phyloP scores from a whole-genome alignment of 2,888 invertebrate genomes.

The Thera obeliscata region DNA sequence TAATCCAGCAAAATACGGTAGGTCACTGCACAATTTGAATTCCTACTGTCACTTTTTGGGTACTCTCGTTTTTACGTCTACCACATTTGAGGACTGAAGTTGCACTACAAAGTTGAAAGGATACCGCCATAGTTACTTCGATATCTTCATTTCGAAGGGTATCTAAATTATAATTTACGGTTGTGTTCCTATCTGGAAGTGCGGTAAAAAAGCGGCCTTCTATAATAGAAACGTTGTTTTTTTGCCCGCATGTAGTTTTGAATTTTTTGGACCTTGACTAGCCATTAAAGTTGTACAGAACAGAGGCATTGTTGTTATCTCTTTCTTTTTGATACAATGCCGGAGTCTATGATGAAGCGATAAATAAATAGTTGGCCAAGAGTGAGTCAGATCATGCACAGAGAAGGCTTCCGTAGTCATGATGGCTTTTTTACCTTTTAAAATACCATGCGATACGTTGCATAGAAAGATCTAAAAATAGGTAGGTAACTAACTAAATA shows the following conservation, averaged over 20 bases:
- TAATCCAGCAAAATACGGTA: slow-evolving; percentile 63
- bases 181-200: slow-evolving; percentile 66
- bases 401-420: background rate
- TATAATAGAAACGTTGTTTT: slow-evolving; percentile 80
- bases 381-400: background rate
- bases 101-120: slow-evolving; percentile 72
- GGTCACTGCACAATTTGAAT: slow-evolving; percentile 66
- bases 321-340: slow-evolving; percentile 55
- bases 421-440: background rate
- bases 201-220: slow-evolving; percentile 71
- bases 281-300: slow-evolving; percentile 53
- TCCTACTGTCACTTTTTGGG: slow-evolving; percentile 11
- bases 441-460: background rate
- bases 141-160: slow-evolving; percentile 80
- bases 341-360: slow-evolving; percentile 13
- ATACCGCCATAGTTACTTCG: slow-evolving; percentile 71
- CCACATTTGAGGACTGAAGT: slow-evolving; percentile 58
- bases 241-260: slow-evolving; percentile 75
- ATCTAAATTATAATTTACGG: slow-evolving; percentile 83
- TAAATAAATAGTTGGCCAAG: slow-evolving; percentile 12
- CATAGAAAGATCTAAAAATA: background rate
- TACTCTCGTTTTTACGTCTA: slow-evolving; percentile 57
- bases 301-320: slow-evolving; percentile 58
- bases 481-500: no score
- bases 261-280: slow-evolving; percentile 57